Percentiles rank a stretch among this genome's conserved stretches.
phyloP scores from a whole-genome alignment of 2,797 vertebrate species.

The Acanthurus tractus region DNA sequence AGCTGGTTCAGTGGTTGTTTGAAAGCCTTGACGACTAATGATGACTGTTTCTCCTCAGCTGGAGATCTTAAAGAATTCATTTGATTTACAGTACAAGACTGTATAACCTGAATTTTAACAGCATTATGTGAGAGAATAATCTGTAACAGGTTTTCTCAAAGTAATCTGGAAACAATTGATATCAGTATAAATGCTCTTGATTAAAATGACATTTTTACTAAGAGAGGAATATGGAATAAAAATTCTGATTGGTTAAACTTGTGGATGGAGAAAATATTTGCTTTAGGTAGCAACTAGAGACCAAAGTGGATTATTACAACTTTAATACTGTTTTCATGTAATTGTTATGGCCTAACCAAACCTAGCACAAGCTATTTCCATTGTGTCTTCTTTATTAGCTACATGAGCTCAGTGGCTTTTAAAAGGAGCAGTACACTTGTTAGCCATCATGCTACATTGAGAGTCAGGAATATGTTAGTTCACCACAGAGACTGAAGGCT shows the following conservation, averaged over 20 bases:
- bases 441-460: not conserved
- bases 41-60: not conserved
- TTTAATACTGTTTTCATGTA: constrained; percentile 1
- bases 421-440: not conserved
- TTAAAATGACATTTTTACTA: not conserved
- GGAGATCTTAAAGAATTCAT: constrained; percentile 22
- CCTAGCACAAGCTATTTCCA: constrained; percentile 19
- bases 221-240: not conserved
- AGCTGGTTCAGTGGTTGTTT: not conserved
- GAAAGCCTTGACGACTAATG: constrained; percentile 4
- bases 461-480: not conserved
- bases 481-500: not conserved
- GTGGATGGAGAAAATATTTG: not conserved
- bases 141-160: not conserved
- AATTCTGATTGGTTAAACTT: constrained; percentile 10
- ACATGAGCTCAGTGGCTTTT: not conserved
- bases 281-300: constrained; percentile 28
- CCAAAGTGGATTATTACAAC: not conserved
- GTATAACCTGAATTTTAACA: constrained; percentile 22
- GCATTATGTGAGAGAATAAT: constrained; percentile 13
- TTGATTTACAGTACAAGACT: constrained; percentile 22
- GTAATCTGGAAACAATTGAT: constrained; percentile 1
- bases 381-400: not conserved
- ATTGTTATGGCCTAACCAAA: constrained; percentile 1
- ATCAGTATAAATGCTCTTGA: constrained; percentile 10